Conservation (phyloP, 2,888 invertebrate species). For the Gibbula magus region DNA sequence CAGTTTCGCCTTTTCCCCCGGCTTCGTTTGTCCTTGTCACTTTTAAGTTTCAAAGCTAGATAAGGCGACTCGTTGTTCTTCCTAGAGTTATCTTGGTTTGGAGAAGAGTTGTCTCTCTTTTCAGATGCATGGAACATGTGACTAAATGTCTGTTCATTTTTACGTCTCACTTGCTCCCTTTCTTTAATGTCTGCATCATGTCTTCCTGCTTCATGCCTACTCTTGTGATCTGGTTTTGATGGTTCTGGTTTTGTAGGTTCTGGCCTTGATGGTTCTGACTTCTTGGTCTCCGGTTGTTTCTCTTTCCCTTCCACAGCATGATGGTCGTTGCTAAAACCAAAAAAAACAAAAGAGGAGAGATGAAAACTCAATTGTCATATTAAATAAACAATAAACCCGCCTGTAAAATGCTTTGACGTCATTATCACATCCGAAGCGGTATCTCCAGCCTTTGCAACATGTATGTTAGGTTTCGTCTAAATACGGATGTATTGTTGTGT, state of each 20-base stretch:
- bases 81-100: background rate
- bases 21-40: background rate
- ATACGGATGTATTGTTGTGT: too few relatives aligned
- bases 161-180: background rate
- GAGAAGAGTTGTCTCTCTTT: background rate
- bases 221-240: background rate
- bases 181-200: background rate
- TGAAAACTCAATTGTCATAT: too few relatives aligned
- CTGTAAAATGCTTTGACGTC: too few relatives aligned
- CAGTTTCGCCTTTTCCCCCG: background rate
- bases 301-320: background rate
- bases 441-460: too few relatives aligned
- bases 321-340: background rate
- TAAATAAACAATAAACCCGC: too few relatives aligned
- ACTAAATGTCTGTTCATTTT: background rate
- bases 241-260: background rate
- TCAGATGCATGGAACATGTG: background rate
- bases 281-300: background rate
- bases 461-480: too few relatives aligned
- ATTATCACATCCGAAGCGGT: too few relatives aligned
- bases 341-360: too few relatives aligned
- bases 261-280: background rate
- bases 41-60: background rate
- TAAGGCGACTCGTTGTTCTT: background rate
- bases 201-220: conserved; percentile 3